Evolutionary conservation across 2,797 vertebrate species (phyloP), one percentile per base, ranked within the genome.

Genomic region (Lagodon rhomboides): DNA sequence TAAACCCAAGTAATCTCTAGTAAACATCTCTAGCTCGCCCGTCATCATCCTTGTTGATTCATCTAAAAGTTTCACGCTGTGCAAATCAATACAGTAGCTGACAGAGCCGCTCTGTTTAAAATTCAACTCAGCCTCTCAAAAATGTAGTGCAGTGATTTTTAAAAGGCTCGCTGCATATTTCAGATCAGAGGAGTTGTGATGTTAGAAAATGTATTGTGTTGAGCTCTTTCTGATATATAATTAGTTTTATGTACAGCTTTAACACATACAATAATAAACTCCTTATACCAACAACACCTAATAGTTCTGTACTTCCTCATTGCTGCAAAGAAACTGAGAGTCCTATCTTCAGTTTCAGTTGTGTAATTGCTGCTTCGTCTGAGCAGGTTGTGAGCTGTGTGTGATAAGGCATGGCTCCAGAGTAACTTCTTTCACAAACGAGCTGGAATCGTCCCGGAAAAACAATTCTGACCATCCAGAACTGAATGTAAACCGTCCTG

Each of bases 1-100:
- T 73, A 67, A 74, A 56, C 64, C 64, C 54, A 30, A 55, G 74
- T 51, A 22, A 59, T 34, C 34, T 34, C 34, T 9, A 34, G 34
- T 34, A 8, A 34, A 34, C 34, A 34, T 34, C 34, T 34, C 7
- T 34, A 72, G 60, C 65, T 10, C 1, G 38, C 47, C 43, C 49
- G 18, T 82, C 83, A 55, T 84, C 80, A 20, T 69, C 41, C 69
- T 43, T 67, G 68, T 74, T 76, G 59, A 62, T 70, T 80, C 84
- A 69, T 61, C 55, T 58, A 12, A 74, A 55, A 85, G 74, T 65
- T 71, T 22, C 60, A 60, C 23, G 30, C 16, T 58, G 65, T 50
- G 73, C 73, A 75, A 75, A 79, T 85, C 70, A 55, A 3, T 72
- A 44, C 1, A 2, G 3, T 20, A 20, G 47, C 66, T 79, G 73